Percentiles rank a stretch among this genome's conserved stretches.
Evolutionary conservation across 2,113 vertebrate species (phyloP).

Genomic region (Planiliza haematocheilus): DNA sequence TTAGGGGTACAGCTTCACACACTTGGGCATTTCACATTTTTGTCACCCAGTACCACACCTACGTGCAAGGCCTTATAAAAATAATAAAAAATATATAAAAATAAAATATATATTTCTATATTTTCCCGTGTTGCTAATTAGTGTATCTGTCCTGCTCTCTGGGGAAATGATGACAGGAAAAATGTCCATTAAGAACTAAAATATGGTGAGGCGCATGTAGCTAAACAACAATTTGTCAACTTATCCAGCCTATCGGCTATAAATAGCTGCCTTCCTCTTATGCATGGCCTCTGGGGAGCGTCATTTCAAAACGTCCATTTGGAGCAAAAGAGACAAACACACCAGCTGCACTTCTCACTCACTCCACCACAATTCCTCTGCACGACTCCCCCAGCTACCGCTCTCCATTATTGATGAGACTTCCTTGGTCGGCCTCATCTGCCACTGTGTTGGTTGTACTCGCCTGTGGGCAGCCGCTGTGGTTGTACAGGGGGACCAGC

Average conservation of each 20-base stretch:
- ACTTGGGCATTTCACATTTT: slow-evolving; percentile 9
- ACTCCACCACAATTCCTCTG: slow-evolving; percentile 57
- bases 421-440: slow-evolving; percentile 67
- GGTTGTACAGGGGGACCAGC: slow-evolving; percentile 49
- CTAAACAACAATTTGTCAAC: slow-evolving; percentile 41
- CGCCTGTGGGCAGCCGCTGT: slow-evolving; percentile 54
- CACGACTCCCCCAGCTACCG: slow-evolving; percentile 54
- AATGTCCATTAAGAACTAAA: slow-evolving; percentile 13
- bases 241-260: slow-evolving; percentile 60
- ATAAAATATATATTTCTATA: background rate
- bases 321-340: slow-evolving; percentile 68
- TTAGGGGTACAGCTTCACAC: background rate
- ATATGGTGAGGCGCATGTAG: background rate
- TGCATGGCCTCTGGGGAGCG: slow-evolving; percentile 49
- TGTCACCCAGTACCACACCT: background rate
- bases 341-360: slow-evolving; percentile 68
- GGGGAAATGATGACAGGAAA: background rate
- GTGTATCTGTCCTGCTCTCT: slow-evolving; percentile 12
- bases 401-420: slow-evolving; percentile 77
- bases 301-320: slow-evolving; percentile 71
- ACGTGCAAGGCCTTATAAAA: background rate
- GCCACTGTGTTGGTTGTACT: slow-evolving; percentile 43
- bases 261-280: slow-evolving; percentile 58
- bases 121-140: background rate
- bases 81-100: background rate